Evolutionary conservation across 2,113 vertebrate species (phyloP).

Genomic region (Cyprinodon tularosa): DNA sequence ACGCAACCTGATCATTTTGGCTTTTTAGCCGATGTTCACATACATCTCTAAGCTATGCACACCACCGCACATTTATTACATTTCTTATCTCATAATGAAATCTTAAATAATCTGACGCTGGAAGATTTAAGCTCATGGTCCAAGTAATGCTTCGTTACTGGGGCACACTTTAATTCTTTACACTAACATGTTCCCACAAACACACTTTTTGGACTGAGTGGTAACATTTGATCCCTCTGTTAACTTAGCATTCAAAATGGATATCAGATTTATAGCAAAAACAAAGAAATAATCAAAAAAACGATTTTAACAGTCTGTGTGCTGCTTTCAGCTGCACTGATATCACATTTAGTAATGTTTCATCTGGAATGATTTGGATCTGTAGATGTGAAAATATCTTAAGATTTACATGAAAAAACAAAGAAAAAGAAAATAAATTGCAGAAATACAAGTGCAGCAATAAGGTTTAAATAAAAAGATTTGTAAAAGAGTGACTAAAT

Average conservation of each 20-base stretch:
- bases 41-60: constrained; percentile 52
- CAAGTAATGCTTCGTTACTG: constrained; percentile 26
- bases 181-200: constrained; percentile 30
- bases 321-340: constrained; percentile 32
- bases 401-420: constrained; percentile 10
- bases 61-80: constrained; percentile 62
- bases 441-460: constrained; percentile 12
- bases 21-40: constrained; percentile 64
- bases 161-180: constrained; percentile 36
- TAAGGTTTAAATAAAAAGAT: constrained; percentile 25
- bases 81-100: constrained; percentile 41
- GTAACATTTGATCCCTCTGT: constrained; percentile 17
- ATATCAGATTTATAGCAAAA: constrained; percentile 17
- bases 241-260: constrained; percentile 19
- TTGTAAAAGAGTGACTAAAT: constrained; percentile 42
- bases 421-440: constrained; percentile 26
- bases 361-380: constrained; percentile 17
- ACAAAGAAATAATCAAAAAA: constrained; percentile 23
- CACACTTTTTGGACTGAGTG: constrained; percentile 54
- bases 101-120: constrained; percentile 62
- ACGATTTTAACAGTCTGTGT: constrained; percentile 18
- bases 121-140: constrained; percentile 42
- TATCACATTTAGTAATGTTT: constrained; percentile 37
- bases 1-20: constrained; percentile 72
- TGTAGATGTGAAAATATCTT: not conserved